Percentiles rank a stretch among this genome's conserved stretches.
phyloP scores from a whole-genome alignment of 2,888 invertebrate genomes.

The Agrochola lychnidis region DNA sequence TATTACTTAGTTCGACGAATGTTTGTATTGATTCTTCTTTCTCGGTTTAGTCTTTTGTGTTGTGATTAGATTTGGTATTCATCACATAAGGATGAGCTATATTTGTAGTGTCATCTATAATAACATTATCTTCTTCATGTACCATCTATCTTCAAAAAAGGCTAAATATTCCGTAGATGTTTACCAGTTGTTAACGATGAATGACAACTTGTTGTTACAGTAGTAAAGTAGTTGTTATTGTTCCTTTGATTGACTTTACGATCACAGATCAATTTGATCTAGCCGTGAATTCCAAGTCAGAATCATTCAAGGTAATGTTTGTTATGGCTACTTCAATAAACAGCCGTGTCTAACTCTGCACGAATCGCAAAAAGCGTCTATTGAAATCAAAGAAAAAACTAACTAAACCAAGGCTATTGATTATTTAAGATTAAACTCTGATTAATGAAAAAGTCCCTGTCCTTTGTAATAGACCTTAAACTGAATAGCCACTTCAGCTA shows the following conservation, averaged over 20 bases:
- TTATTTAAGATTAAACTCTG: slow-evolving; percentile 38
- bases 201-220: slow-evolving; percentile 30
- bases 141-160: background rate
- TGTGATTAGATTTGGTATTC: background rate
- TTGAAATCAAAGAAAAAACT: slow-evolving; percentile 51
- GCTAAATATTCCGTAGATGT: background rate
- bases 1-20: background rate
- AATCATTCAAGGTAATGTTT: slow-evolving; percentile 55
- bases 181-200: slow-evolving; percentile 30
- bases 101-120: background rate
- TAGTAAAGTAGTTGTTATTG: slow-evolving; percentile 29
- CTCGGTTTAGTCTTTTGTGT: background rate
- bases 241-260: slow-evolving; percentile 27
- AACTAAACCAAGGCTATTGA: slow-evolving; percentile 50
- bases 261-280: slow-evolving; percentile 40
- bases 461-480: slow-evolving; percentile 34
- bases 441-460: slow-evolving; percentile 45
- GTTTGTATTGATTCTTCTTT: background rate
- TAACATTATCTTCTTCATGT: background rate
- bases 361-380: slow-evolving; percentile 45
- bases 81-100: background rate
- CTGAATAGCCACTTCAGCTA: slow-evolving; percentile 52
- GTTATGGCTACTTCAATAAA: slow-evolving; percentile 51
- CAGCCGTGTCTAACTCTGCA: slow-evolving; percentile 40
- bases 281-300: slow-evolving; percentile 37